Percentiles rank a stretch among this genome's conserved stretches.
Evolutionary conservation across 2,797 vertebrate genomes (phyloP).

Genomic region (Myotis myotis): DNA sequence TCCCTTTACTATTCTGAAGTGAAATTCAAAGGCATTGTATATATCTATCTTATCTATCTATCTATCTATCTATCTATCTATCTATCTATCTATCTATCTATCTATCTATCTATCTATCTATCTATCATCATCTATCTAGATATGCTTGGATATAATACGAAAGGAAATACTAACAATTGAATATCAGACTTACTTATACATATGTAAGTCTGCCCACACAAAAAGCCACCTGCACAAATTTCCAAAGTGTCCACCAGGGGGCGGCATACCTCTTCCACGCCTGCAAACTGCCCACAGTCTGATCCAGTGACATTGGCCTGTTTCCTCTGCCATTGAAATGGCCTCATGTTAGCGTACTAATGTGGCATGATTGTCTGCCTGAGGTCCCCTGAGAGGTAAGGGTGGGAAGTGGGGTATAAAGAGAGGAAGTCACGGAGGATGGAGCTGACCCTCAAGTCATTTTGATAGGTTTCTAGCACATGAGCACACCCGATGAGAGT

Average conservation of each 20-base stretch:
- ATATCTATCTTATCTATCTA: background rate
- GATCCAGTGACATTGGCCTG: accelerated
- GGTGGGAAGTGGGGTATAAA: background rate
- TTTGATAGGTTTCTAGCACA: background rate
- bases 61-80: too few species aligned
- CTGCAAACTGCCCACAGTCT: accelerated
- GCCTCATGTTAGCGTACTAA: accelerated
- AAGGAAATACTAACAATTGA: background rate
- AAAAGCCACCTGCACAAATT: background rate
- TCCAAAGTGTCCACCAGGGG: constrained; percentile 34
- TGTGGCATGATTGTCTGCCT: background rate
- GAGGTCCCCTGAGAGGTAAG: background rate
- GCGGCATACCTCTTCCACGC: background rate
- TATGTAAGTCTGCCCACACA: background rate
- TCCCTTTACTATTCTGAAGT: background rate
- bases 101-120: background rate
- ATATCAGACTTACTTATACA: background rate
- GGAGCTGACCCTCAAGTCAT: background rate
- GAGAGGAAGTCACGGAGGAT: background rate
- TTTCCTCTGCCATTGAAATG: accelerated
- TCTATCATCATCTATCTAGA: too few species aligned
- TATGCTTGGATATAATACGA: background rate
- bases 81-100: background rate
- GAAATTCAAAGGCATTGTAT: background rate
- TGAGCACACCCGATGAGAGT: background rate